These are phyloP conservation scores for Mormoops blainvillei DNA, from an alignment of 2,113 vertebrate species.

Conservation along the genomic window DNA sequence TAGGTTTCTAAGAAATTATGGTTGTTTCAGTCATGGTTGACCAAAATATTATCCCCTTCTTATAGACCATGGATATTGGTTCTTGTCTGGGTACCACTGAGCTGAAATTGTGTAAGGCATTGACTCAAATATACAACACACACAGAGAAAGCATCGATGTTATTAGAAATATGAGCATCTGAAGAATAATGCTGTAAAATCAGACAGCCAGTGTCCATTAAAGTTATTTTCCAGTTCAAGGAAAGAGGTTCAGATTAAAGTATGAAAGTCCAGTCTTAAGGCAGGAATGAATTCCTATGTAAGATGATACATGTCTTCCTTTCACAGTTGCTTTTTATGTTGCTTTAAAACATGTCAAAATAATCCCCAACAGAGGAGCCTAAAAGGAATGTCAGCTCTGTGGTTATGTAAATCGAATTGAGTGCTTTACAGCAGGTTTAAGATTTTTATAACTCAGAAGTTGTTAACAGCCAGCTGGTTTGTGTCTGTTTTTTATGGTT, in stretches of 20 bases:
- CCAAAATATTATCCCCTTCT: conserved; percentile 61
- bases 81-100: conserved; percentile 24
- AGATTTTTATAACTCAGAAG: conserved; percentile 91
- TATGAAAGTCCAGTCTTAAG: conserved; percentile 75
- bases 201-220: conserved; percentile 71
- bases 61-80: conserved; percentile 17
- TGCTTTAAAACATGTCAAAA: conserved; percentile 88
- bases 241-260: conserved; percentile 78
- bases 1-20: conserved; percentile 79
- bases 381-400: conserved; percentile 86
- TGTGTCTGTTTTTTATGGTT: conserved; percentile 90
- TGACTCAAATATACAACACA: not conserved
- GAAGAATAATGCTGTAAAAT: conserved; percentile 74
- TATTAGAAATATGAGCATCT: conserved; percentile 72
- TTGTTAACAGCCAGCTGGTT: conserved; percentile 91
- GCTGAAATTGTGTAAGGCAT: conserved; percentile 42
- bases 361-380: conserved; percentile 84
- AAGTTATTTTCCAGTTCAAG: conserved; percentile 72
- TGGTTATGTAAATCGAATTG: conserved; percentile 89
- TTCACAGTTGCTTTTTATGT: conserved; percentile 85
- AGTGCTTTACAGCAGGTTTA: conserved; percentile 89
- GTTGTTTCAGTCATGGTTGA: conserved; percentile 69
- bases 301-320: conserved; percentile 83
- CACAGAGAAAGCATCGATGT: conserved; percentile 41
- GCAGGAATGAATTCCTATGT: conserved; percentile 81